Evolutionary conservation across 2,888 invertebrate species (phyloP).

Genomic region (Eulithis testata): DNA sequence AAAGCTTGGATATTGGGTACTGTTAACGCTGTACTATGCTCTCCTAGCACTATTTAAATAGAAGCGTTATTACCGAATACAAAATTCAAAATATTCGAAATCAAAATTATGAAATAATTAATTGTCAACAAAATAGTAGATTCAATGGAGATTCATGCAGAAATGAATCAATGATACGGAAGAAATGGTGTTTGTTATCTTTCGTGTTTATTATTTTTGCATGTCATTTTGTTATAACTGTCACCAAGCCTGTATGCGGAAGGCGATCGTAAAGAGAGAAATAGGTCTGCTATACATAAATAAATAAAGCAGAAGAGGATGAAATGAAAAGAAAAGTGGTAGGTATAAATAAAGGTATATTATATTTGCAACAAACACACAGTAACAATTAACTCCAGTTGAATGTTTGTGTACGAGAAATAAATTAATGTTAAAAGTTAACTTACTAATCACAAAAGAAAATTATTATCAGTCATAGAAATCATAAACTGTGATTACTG

Average conservation of each 20-base stretch:
- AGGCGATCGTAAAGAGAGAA: slow-evolving; percentile 70
- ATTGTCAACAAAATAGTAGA: slow-evolving; percentile 62
- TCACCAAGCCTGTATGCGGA: slow-evolving; percentile 76
- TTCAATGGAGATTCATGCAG: slow-evolving; percentile 80
- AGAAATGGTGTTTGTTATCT: slow-evolving; percentile 83
- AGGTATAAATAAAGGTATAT: slow-evolving; percentile 83
- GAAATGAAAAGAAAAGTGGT: slow-evolving; percentile 83
- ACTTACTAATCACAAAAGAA: slow-evolving; percentile 67
- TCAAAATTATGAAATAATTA: slow-evolving; percentile 57
- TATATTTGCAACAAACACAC: slow-evolving; percentile 85
- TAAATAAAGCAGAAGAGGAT: slow-evolving; percentile 80
- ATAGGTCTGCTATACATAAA: slow-evolving; percentile 78
- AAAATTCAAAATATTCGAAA: slow-evolving; percentile 60
- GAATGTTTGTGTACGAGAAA: slow-evolving; percentile 60
- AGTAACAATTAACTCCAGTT: slow-evolving; percentile 76
- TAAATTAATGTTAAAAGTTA: slow-evolving; percentile 64
- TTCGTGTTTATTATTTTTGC: slow-evolving; percentile 61
- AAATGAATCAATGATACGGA: slow-evolving; percentile 81
- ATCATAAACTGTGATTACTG: slow-evolving; percentile 44
- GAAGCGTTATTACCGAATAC: slow-evolving; percentile 75
- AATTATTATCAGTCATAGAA: slow-evolving; percentile 69
- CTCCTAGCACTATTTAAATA: slow-evolving; percentile 76
- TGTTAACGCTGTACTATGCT: slow-evolving; percentile 76
- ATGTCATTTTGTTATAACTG: slow-evolving; percentile 72
- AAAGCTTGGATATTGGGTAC: slow-evolving; percentile 65